Base-by-base conservation (phyloP, 2,888 invertebrate genomes). In the Dichetophora obliterata region DNA sequence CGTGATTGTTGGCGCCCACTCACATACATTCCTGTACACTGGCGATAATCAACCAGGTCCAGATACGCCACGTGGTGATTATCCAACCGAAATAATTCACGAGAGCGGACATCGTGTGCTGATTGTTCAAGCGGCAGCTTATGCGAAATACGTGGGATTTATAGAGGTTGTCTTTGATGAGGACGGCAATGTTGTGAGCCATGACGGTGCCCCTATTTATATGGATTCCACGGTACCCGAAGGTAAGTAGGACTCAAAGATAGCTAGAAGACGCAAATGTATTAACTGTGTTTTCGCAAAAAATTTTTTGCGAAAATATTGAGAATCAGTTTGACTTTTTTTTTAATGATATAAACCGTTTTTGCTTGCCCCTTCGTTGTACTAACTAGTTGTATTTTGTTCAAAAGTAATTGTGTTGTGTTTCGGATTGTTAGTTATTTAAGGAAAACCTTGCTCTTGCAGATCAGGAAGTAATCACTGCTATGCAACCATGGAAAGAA, bases 1-100 rank as follows among this genome's bases (percentile, higher is more conserved):
- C 86, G 91, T 96, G 0, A 94, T 97, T 76, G 94, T 97, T n/a
- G 96, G 96, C 5, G 95, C 93, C 0, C 96, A 96, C 86, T 94
- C 95, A 0, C 95, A 97, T 86, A 93, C 94, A 0, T 92, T 96
- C 81, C 91, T 96, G 0, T 96, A 92, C 86, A 93, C 93, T 8
- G 91, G 91, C 0, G 90, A 90, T 2, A 89, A 86, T 0, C 86
- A 90, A 0, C 92, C 92, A 0, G 92, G 92, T 24, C 92, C 92
- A 0, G 92, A 93, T 80, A 89, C 70, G 0, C 90, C 93, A 0
- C 84, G 82, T 16, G 93, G 93, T 8, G 90, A 91, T 0, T 96
- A 96, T 89, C 82, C 82, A 19, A 92, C 93, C 0, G 83, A 87
- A 81, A 91, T 94, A 0, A 91, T 94, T 5, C 90, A 90, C 16